Conservation (phyloP, 2,888 invertebrate genomes). For the Chrysolina americana region DNA sequence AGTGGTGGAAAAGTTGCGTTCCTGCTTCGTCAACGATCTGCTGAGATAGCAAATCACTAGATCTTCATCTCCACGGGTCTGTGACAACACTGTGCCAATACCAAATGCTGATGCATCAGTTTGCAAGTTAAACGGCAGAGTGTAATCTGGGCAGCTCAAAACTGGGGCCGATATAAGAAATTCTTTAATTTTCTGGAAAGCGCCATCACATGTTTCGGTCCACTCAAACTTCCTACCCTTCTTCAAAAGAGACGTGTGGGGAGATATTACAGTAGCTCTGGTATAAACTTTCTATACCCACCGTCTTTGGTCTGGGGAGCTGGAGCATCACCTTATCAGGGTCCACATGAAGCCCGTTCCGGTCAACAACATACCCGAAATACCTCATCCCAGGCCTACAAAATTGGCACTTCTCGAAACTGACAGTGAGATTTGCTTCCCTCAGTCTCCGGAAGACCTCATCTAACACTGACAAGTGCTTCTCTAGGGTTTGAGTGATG, state of each 20-base stretch:
- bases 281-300: too few species aligned
- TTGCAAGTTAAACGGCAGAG: slow-evolving; percentile 47
- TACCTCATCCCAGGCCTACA: slow-evolving; percentile 37
- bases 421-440: slow-evolving; percentile 37
- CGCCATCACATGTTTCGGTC: slow-evolving; percentile 38
- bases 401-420: slow-evolving; percentile 41
- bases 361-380: slow-evolving; percentile 40
- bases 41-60: slow-evolving; percentile 41
- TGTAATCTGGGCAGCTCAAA: slow-evolving; percentile 43
- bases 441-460: slow-evolving; percentile 23
- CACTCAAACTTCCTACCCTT: slow-evolving; percentile 45
- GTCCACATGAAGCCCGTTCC: slow-evolving; percentile 36
- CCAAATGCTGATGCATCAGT: slow-evolving; percentile 46
- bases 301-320: not conserved
- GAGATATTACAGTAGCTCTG: too few species aligned
- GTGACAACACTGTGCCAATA: slow-evolving; percentile 47
- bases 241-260: slow-evolving; percentile 36
- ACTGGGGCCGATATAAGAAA: slow-evolving; percentile 39
- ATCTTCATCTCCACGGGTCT: slow-evolving; percentile 35
- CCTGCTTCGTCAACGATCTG: slow-evolving; percentile 37
- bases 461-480: slow-evolving; percentile 20
- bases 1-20: slow-evolving; percentile 43
- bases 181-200: slow-evolving; percentile 43
- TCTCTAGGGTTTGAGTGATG: slow-evolving; percentile 27
- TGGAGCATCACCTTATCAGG: slow-evolving; percentile 19